Evolutionary conservation across 2,113 vertebrate species (phyloP), one percentile per base, ranked within the genome.

Genomic region (Solea solea): DNA sequence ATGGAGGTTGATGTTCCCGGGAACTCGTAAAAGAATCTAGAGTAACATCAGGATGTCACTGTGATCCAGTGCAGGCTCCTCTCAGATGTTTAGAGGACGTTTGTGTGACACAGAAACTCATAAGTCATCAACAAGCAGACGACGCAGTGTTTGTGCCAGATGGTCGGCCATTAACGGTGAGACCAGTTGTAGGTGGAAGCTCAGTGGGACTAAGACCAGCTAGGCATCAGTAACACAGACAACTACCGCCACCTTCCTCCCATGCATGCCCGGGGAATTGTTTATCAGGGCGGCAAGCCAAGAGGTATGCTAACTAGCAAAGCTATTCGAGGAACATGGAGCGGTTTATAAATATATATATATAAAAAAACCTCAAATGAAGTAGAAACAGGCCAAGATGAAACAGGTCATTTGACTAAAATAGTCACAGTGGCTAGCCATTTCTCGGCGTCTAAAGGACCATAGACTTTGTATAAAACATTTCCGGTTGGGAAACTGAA

Each of bases 1-100:
- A 67, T 64, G 46, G 28, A 65, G 53, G 45, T 65, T 45, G 25
- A 76, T 27, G 64, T 55, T 84, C 74, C 64, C 21, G 51, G 69
- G 57, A 76, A 67, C 61, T 79, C 58, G 16, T 87, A 85, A 34
- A 85, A 87, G 85, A 70, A 78, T 69, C 34, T 52, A 75, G 16
- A 72, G 71, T 28, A 76, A 77, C 69, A 89, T 72, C n/a, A 72
- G 54, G 54, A 72, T 86, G 78, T 86, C 80, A 76, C 69, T 10
- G 68, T 81, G 84, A 84, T 80, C 50, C 73, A 76, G 28, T 51
- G 51, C 86, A 85, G 81, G 13, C 75, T 75, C 16, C 45, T 76
- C 55, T 64, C 7, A 0, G 16, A 39, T 65, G 58, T 57, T 72
- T 15, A 49, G 28, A 69, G 25, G n/a, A 7, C 59, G 58, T 64